Evolutionary conservation across 2,797 vertebrate genomes (phyloP).

Genomic region (Microcaecilia unicolor): DNA sequence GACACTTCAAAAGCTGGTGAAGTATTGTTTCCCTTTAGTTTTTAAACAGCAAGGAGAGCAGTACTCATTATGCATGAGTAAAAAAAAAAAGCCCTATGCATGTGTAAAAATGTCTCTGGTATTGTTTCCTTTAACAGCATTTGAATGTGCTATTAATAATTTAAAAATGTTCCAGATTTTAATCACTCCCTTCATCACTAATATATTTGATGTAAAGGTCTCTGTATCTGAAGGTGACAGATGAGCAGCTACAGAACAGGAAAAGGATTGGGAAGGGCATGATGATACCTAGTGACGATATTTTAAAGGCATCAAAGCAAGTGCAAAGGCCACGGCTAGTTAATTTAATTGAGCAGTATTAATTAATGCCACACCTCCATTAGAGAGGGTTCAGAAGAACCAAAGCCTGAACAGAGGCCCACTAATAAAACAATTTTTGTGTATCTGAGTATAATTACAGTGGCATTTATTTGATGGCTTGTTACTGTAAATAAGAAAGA

Average conservation of each 20-base stretch:
- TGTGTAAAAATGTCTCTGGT: slow-evolving; percentile 55
- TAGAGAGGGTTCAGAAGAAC: slow-evolving; percentile 26
- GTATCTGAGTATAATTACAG: slow-evolving; percentile 57
- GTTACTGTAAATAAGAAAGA: slow-evolving; percentile 80
- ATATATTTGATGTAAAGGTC: slow-evolving; percentile 28
- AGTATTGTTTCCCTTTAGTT: slow-evolving; percentile 15
- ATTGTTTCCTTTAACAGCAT: slow-evolving; percentile 60
- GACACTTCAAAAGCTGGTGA: neutral
- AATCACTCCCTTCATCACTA: slow-evolving; percentile 58
- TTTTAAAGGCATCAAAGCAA: neutral
- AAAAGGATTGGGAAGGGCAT: neutral
- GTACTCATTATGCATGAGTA: slow-evolving; percentile 61
- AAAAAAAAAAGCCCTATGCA: slow-evolving; percentile 55
- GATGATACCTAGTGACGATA: no score
- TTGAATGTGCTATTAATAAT: slow-evolving; percentile 64
- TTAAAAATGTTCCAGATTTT: slow-evolving; percentile 55
- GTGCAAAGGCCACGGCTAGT: neutral
- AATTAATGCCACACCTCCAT: slow-evolving; percentile 23
- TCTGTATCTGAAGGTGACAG: slow-evolving; percentile 44
- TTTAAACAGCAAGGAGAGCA: slow-evolving; percentile 30
- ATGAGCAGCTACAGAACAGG: slow-evolving; percentile 18
- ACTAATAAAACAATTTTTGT: slow-evolving; percentile 37
- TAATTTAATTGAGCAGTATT: slow-evolving; percentile 9
- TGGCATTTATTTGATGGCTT: slow-evolving; percentile 62
- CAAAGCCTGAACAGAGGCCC: slow-evolving; percentile 25